phyloP scores from a whole-genome alignment of 2,797 vertebrate genomes.

The Eleutherodactylus coqui region DNA sequence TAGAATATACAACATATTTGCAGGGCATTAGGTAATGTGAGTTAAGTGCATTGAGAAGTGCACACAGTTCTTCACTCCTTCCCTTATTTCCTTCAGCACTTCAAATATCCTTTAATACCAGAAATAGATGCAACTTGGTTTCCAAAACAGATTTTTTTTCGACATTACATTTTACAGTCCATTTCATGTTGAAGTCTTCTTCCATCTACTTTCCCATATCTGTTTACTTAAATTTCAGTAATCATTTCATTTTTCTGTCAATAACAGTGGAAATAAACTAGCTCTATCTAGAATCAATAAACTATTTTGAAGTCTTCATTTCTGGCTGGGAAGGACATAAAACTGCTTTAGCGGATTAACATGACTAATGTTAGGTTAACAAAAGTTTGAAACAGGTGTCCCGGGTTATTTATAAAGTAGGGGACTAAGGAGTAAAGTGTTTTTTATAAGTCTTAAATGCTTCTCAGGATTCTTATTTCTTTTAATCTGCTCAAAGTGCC shows the following conservation, averaged over 20 bases:
- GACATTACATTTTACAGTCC: conserved; percentile 7
- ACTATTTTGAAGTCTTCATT: conserved; percentile 28
- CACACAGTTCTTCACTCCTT: background rate
- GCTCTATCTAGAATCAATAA: conserved; percentile 33
- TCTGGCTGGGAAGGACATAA: conserved; percentile 47
- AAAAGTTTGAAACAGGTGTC: conserved; percentile 58
- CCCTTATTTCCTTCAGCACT: background rate
- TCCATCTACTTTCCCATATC: background rate
- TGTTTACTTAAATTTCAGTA: conserved; percentile 29
- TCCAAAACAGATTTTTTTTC: conserved; percentile 15
- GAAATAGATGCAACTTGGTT: background rate
- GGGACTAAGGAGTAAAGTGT: conserved; percentile 39
- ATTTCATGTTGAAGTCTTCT: background rate
- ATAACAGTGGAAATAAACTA: conserved; percentile 7
- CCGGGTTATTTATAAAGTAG: conserved; percentile 36
- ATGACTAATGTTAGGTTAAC: conserved; percentile 55
- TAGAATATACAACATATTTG: background rate
- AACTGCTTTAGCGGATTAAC: conserved; percentile 32
- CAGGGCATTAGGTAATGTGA: background rate
- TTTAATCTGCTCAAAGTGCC: conserved; percentile 69
- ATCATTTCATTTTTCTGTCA: conserved; percentile 39
- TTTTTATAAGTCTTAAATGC: conserved; percentile 63
- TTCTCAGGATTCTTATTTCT: conserved; percentile 66
- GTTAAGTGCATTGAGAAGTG: background rate
- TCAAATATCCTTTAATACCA: background rate